phyloP scores from a whole-genome alignment of 2,797 vertebrate genomes.

The Neoniphon sammara region DNA sequence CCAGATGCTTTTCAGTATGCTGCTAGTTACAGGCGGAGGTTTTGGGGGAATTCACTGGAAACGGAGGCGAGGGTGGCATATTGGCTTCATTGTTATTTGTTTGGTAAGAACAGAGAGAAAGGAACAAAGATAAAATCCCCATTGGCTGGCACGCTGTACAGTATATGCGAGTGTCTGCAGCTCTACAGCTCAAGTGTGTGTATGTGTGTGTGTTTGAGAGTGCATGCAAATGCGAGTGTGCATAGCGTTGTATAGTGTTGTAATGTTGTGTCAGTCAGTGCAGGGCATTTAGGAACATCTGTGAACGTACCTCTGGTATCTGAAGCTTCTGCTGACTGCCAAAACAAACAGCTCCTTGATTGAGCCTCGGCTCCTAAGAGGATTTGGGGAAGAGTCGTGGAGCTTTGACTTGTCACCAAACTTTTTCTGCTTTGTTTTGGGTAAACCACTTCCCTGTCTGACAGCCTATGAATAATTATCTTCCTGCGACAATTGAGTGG shows the following conservation, averaged over 20 bases:
- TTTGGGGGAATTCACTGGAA: not conserved
- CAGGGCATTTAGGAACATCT: constrained; percentile 18
- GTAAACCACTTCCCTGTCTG: constrained; percentile 38
- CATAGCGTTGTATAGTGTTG: not conserved
- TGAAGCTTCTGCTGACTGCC: constrained; percentile 38
- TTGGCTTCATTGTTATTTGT: constrained; percentile 2
- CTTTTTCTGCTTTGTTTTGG: constrained; percentile 41
- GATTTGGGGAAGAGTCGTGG: constrained; percentile 38
- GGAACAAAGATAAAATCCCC: not conserved
- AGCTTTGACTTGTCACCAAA: constrained; percentile 38
- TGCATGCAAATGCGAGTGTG: no score
- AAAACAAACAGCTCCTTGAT: constrained; percentile 53
- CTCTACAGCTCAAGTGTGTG: not conserved
- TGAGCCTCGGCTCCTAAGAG: constrained; percentile 43
- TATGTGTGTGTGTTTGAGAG: not conserved
- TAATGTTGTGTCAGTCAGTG: constrained; percentile 18
- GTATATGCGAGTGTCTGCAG: not conserved
- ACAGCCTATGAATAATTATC: constrained; percentile 51
- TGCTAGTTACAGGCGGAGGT: no score
- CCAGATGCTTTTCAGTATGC: constrained; percentile 19
- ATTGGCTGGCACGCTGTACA: not conserved
- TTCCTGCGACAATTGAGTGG: constrained; percentile 21
- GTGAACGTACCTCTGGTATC: constrained; percentile 18
- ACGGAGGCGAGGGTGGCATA: not conserved
- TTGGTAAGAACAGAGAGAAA: constrained; percentile 11